Percentiles rank a stretch among this genome's conserved stretches.
phyloP scores from a whole-genome alignment of 2,113 vertebrate species.

The Mesembrinibis cayennensis region DNA sequence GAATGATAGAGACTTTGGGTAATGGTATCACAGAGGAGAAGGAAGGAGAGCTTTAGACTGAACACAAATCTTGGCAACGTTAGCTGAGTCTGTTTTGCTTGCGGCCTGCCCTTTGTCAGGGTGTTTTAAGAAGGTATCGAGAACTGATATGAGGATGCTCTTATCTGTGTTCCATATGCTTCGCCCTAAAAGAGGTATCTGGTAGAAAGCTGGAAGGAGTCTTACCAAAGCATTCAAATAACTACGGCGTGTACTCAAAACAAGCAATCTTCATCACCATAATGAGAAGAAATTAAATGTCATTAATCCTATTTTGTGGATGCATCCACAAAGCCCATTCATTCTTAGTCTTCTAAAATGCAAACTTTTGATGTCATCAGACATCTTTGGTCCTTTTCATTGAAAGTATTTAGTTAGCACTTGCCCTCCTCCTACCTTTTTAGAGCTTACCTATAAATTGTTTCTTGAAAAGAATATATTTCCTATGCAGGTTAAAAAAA shows the following conservation, averaged over 20 bases:
- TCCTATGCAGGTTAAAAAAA: neutral
- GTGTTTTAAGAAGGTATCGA: neutral
- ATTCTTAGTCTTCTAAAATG: neutral
- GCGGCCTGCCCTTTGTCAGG: neutral
- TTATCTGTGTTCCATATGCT: neutral
- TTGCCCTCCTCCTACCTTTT: neutral
- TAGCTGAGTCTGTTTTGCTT: neutral
- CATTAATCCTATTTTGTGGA: neutral
- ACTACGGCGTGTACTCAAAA: neutral
- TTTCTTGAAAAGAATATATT: neutral
- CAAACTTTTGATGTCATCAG: neutral
- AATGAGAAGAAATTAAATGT: neutral
- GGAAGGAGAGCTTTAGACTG: neutral
- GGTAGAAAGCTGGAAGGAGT: neutral
- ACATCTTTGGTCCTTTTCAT: neutral
- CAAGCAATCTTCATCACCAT: neutral
- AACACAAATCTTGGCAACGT: fast-evolving
- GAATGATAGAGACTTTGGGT: neutral
- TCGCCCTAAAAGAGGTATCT: neutral
- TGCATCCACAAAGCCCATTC: neutral
- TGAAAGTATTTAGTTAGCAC: neutral
- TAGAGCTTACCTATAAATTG: neutral
- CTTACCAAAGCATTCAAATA: neutral
- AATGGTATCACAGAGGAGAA: neutral
- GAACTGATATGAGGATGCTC: neutral